Evolutionary conservation across 2,797 vertebrate species (phyloP).

Genomic region (Scleropages formosus): DNA sequence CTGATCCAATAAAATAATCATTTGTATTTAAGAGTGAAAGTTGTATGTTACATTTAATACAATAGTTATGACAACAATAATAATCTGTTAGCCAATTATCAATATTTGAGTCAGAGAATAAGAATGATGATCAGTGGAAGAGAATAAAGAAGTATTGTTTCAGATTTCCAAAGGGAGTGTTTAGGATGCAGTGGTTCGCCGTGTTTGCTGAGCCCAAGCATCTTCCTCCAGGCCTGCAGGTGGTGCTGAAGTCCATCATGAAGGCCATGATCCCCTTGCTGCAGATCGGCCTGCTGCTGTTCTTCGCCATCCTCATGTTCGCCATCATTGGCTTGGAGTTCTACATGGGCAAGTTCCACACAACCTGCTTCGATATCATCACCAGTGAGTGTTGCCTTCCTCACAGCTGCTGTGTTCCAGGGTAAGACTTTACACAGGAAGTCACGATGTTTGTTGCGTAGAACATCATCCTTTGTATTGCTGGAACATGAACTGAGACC

Average conservation of each 20-base stretch:
- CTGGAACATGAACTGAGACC: too few species aligned
- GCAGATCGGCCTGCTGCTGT: conserved; percentile 92
- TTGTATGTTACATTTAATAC: too few species aligned
- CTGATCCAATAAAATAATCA: neutral
- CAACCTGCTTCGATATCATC: conserved; percentile 84
- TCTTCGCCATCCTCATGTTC: conserved; percentile 96
- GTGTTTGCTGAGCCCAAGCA: neutral
- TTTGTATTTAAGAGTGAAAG: neutral
- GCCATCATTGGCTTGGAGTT: conserved; percentile 96
- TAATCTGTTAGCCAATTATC: too few species aligned
- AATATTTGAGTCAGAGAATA: neutral
- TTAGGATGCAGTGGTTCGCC: neutral
- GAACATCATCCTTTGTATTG: too few species aligned
- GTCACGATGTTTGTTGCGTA: too few species aligned
- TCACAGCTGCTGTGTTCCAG: neutral
- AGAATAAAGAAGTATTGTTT: neutral
- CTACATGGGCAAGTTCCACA: conserved; percentile 96
- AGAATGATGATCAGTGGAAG: neutral
- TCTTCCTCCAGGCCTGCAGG: conserved; percentile 82
- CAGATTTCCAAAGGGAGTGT: neutral
- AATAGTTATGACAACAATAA: too few species aligned
- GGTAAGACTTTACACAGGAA: too few species aligned
- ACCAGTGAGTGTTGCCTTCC: conserved; percentile 56
- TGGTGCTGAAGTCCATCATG: conserved; percentile 97
- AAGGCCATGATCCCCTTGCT: conserved; percentile 97